Evolutionary conservation across 2,113 vertebrate genomes (phyloP).

Genomic region (Odocoileus hemionus): DNA sequence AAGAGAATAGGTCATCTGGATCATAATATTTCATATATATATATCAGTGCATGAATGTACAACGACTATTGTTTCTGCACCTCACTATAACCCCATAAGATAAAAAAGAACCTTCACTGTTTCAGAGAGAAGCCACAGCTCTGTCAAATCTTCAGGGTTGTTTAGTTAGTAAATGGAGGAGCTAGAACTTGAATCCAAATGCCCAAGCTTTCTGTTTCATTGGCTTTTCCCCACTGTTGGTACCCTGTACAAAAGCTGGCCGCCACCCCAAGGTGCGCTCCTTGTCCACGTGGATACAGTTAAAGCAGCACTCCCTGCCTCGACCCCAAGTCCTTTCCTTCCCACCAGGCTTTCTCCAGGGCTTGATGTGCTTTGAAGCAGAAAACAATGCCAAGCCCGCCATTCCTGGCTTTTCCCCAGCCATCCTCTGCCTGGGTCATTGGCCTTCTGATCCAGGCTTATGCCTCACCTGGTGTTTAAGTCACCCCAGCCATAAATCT

Average conservation of each 20-base stretch:
- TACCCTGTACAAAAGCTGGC: neutral
- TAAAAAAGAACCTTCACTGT: neutral
- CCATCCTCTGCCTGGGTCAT: neutral
- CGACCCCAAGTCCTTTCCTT: neutral
- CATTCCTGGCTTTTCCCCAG: neutral
- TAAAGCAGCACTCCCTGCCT: neutral
- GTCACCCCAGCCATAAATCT: neutral
- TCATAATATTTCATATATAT: neutral
- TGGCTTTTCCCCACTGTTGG: neutral
- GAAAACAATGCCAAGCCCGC: neutral
- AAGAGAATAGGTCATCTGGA: neutral
- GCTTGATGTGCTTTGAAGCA: neutral
- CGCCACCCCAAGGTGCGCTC: neutral
- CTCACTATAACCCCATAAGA: neutral
- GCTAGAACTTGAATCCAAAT: neutral
- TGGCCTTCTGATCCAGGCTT: neutral
- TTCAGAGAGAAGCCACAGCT: neutral
- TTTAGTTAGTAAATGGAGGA: neutral
- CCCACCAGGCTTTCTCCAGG: neutral
- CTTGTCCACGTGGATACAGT: neutral
- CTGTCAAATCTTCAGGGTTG: neutral
- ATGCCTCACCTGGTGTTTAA: neutral
- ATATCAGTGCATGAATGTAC: neutral
- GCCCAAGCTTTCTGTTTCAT: neutral
- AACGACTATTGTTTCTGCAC: neutral